phyloP scores from a whole-genome alignment of 2,888 invertebrate species.

The Mesorhabditis spiculigera region DNA sequence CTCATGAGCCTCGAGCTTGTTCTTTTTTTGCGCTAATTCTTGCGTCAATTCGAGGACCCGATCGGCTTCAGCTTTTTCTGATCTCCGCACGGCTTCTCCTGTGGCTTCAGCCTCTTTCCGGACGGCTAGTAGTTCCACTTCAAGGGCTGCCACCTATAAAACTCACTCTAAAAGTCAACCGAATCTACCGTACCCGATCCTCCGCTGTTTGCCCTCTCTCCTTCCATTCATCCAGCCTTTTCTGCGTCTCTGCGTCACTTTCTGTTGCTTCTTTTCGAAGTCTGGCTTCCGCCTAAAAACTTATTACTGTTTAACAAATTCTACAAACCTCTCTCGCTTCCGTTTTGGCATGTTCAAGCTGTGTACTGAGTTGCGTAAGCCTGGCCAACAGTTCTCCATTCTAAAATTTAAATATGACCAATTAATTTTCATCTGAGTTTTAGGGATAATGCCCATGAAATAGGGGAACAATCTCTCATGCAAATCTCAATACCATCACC shows the following conservation, averaged over 20 bases:
- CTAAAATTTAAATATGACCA: background rate
- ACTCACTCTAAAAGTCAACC: background rate
- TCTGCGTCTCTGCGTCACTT: background rate
- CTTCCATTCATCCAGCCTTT: background rate
- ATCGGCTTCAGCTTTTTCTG: background rate
- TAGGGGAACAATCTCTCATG: no score
- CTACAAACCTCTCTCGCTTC: background rate
- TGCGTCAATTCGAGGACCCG: background rate
- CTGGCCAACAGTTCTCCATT: constrained; percentile 1
- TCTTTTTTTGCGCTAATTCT: background rate
- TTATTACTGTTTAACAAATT: background rate
- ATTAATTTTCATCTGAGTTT: background rate
- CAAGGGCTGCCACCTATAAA: constrained; percentile 6
- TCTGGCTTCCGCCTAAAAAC: background rate
- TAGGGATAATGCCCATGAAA: background rate
- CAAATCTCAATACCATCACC: no score
- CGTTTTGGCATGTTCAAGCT: background rate
- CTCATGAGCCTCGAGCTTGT: background rate
- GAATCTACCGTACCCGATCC: background rate
- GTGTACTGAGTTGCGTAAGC: background rate
- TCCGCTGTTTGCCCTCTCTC: background rate
- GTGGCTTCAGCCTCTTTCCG: background rate
- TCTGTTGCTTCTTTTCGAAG: background rate
- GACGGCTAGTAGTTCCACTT: background rate
- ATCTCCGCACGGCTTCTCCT: background rate